Base-by-base conservation (phyloP, 2,888 invertebrate genomes). In the Dolomedes plantarius region DNA sequence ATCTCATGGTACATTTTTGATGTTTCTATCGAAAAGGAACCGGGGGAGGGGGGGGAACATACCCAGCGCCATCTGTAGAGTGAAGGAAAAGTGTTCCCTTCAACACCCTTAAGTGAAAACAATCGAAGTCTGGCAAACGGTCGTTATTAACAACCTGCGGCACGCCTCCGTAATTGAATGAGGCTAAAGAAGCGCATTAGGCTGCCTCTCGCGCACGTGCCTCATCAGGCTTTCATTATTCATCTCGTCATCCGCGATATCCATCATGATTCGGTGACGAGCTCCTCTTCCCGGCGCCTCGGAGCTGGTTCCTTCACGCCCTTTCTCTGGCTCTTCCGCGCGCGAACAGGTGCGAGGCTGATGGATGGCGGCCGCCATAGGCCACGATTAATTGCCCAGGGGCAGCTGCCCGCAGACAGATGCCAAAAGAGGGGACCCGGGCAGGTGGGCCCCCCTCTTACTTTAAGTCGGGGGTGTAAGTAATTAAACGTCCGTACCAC, bases 361-460 rank as follows among this genome's bases (percentile, higher is more conserved):
- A 68, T 68, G 39, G 36, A 68, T 68, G 16, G 68, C 1, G 36
- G 23, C 2, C 23, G 68, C 68, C 68, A 68, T 68, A 68, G 68
- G 68, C 68, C 68, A 68, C 68, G 23, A 36, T 68, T 68, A 68
- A 68, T 68, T 68, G 39, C 32, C 5, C 0, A 7, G 23, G 39
- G 68, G 68, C 23, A 31, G 36, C n/a, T 23, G 68, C 31, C 31
- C 68, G 32, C 23, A 19, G n/a, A 31, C 39, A 39, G 36, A 68
- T 68, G 68, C 32, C 39, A 31, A 29, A 3, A 29, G 11, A 31
- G 11, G 28, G 29, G 64, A 28, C 13, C 19, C 0, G 27, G 23
- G 13, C 65, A 65, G 65, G 65, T 65, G 65, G 62, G 11, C 23
- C 23, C n/a, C n/a, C n/a, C 50, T 64, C 28, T 28, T 13, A 64